phyloP scores from a whole-genome alignment of 2,113 vertebrate genomes.

The Hypanus sabinus region DNA sequence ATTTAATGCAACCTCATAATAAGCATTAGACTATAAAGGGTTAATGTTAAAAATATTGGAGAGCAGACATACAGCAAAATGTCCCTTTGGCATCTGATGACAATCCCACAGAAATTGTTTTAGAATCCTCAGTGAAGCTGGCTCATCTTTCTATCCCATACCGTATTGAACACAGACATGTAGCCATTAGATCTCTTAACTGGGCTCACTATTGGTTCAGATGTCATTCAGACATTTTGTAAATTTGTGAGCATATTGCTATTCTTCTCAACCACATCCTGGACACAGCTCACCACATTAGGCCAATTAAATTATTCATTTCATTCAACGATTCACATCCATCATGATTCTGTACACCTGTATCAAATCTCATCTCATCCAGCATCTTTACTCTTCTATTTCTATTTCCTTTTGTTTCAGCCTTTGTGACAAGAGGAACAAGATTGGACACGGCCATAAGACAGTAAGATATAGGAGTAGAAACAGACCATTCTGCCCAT shows the following conservation, averaged over 20 bases:
- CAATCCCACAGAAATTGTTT: not conserved
- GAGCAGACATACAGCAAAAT: not conserved
- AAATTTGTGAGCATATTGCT: not conserved
- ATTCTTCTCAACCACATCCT: not conserved
- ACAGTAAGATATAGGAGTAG: no score
- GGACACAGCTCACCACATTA: not conserved
- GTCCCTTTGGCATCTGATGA: not conserved
- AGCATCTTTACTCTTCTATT: no score
- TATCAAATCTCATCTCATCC: no score
- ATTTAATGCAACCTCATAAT: not conserved
- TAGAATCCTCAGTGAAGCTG: not conserved
- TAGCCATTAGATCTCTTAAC: not conserved
- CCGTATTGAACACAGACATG: not conserved
- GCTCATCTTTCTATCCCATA: not conserved
- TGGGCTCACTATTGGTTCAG: not conserved
- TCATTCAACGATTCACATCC: no score
- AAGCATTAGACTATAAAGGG: not conserved
- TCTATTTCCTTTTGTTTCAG: no score
- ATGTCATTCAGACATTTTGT: not conserved
- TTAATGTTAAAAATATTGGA: not conserved
- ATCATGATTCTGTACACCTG: no score
- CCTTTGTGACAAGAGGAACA: no score
- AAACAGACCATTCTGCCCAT: no score
- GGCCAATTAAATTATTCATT: no score
- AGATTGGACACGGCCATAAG: no score